Percentiles rank a stretch among this genome's conserved stretches.
Conservation (phyloP, 2,888 invertebrate species). For the Drosophila limbata region DNA sequence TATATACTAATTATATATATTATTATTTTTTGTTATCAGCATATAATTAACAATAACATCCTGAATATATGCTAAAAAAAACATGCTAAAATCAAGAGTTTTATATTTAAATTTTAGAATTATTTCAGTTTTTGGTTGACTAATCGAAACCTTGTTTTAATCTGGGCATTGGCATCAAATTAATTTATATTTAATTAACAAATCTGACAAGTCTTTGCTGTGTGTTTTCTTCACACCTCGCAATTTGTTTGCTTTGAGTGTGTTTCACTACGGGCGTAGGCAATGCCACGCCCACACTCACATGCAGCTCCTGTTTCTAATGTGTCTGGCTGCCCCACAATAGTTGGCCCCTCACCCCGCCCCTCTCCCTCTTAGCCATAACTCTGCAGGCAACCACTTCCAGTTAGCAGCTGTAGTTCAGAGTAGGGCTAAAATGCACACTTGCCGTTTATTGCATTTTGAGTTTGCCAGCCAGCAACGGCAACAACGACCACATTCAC, state of each 20-base stretch:
- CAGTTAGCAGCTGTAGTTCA: slow-evolving; percentile 55
- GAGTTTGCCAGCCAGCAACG: slow-evolving; percentile 54
- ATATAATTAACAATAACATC: too few relatives aligned
- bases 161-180: too few relatives aligned
- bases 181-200: too few relatives aligned
- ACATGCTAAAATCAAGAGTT: too few relatives aligned
- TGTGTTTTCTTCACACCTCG: slow-evolving; percentile 41
- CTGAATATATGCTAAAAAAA: too few relatives aligned
- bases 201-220: background rate
- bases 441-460: slow-evolving; percentile 81
- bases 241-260: slow-evolving; percentile 17
- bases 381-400: slow-evolving; percentile 40
- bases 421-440: slow-evolving; percentile 54
- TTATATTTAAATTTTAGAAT: too few relatives aligned
- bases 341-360: background rate
- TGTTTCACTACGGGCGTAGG: slow-evolving; percentile 24
- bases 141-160: too few relatives aligned
- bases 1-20: too few relatives aligned
- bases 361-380: background rate
- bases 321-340: slow-evolving; percentile 64
- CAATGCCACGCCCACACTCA: slow-evolving; percentile 48
- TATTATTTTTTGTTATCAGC: too few relatives aligned
- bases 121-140: too few relatives aligned
- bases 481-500: slow-evolving; percentile 17
- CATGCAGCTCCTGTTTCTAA: slow-evolving; percentile 71